Evolutionary conservation across 1,140 invertebrate species (phyloP).

Genomic region (Hylaeus anthracinus): DNA sequence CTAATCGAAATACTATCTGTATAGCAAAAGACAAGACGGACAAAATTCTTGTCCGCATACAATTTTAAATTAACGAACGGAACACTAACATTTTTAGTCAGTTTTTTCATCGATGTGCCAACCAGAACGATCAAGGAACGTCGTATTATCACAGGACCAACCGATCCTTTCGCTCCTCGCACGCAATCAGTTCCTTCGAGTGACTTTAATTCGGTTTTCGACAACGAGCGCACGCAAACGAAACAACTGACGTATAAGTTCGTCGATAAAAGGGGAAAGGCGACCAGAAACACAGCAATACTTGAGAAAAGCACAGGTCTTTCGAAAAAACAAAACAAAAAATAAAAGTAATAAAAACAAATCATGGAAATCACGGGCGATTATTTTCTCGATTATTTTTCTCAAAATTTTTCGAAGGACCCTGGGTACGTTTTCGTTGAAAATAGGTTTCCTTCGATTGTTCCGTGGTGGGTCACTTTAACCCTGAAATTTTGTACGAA

Average conservation of each 20-base stretch:
- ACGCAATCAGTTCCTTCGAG: constrained; percentile 40
- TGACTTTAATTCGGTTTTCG: constrained; percentile 36
- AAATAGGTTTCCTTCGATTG: not conserved
- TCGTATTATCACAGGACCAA: not conserved
- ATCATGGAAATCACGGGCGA: too few species aligned
- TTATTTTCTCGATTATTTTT: too few species aligned
- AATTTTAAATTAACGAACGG: too few species aligned
- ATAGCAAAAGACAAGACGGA: too few species aligned
- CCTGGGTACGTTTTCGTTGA: not conserved
- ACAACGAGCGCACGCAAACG: not conserved
- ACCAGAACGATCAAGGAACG: not conserved
- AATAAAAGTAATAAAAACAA: too few species aligned
- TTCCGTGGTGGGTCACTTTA: not conserved
- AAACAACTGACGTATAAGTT: not conserved
- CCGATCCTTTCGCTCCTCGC: constrained; percentile 29
- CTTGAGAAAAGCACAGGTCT: constrained; percentile 2
- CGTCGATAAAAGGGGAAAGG: too few species aligned
- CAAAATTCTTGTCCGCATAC: too few species aligned
- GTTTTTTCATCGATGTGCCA: constrained; percentile 3
- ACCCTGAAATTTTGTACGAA: constrained; percentile 7
- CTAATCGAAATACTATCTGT: too few species aligned
- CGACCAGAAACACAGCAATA: not conserved
- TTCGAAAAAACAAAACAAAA: not conserved
- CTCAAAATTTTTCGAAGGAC: not conserved
- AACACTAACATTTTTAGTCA: too few species aligned